Evolutionary conservation across 1,140 invertebrate genomes (phyloP).

Genomic region (Drosophila setifemur): DNA sequence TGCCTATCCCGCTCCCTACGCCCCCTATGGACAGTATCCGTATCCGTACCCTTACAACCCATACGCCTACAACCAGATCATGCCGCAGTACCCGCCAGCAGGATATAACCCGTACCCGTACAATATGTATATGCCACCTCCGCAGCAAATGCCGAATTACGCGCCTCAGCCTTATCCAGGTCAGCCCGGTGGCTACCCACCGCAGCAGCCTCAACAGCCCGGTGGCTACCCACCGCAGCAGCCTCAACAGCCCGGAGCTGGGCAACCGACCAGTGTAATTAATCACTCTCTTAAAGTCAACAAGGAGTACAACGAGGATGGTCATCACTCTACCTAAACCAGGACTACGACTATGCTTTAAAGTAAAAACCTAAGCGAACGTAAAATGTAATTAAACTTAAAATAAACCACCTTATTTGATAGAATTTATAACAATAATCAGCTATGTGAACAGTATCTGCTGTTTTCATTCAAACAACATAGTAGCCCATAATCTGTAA

Average conservation of each 20-base stretch:
- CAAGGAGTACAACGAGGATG: conserved; percentile 60
- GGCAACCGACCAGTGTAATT: conserved; percentile 31
- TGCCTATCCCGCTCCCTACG: conserved; percentile 9
- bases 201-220: neutral
- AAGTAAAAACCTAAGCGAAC: too few relatives aligned
- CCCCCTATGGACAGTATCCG: neutral
- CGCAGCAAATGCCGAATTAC: neutral
- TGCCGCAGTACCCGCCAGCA: conserved; percentile 3
- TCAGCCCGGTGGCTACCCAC: conserved; percentile 2
- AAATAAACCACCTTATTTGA: too few relatives aligned
- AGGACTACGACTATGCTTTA: too few relatives aligned
- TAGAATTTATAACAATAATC: too few relatives aligned
- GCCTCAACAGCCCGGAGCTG: conserved; percentile 4
- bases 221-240: neutral
- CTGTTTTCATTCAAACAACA: neutral
- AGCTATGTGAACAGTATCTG: too few relatives aligned
- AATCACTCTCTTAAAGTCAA: conserved; percentile 65
- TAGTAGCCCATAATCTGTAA: too few relatives aligned
- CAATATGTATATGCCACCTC: conserved; percentile 24
- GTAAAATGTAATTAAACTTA: too few relatives aligned
- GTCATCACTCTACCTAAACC: conserved; percentile 21
- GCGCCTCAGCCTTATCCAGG: conserved; percentile 4
- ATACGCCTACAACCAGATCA: conserved; percentile 12
- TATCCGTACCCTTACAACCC: conserved; percentile 24
- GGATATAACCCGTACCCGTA: conserved; percentile 8